phyloP scores from a whole-genome alignment of 1,140 invertebrate genomes.

The Sminthurides bifidus region DNA sequence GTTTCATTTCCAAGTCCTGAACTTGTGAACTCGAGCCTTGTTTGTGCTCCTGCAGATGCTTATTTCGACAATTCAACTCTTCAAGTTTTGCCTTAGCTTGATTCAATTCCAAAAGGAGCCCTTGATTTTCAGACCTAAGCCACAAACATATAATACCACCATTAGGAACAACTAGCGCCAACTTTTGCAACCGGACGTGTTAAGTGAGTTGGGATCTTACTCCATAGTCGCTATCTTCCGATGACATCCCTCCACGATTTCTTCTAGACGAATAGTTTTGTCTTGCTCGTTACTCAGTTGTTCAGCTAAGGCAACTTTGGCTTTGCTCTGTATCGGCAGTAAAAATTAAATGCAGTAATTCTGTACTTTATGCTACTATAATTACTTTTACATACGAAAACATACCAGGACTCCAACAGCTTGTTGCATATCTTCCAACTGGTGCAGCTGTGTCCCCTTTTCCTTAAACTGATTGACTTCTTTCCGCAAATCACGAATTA shows the following conservation, averaged over 20 bases:
- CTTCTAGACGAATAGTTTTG: not conserved
- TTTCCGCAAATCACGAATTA: conserved; percentile 15
- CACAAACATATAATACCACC: not conserved
- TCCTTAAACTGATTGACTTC: conserved; percentile 16
- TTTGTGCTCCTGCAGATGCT: too few species aligned
- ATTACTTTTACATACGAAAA: not conserved
- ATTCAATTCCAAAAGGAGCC: too few species aligned
- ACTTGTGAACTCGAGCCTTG: too few species aligned
- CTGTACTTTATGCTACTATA: not conserved
- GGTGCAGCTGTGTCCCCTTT: not conserved
- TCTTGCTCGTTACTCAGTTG: conserved; percentile 20
- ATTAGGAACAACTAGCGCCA: too few species aligned
- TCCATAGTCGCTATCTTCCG: not conserved
- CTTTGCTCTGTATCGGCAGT: conserved; percentile 17
- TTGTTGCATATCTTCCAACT: not conserved
- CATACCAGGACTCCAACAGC: not conserved
- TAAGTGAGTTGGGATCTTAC: not conserved
- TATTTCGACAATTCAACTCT: too few species aligned
- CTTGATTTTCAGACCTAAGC: too few species aligned
- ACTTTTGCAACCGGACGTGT: not conserved
- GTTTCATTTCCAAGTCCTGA: too few species aligned
- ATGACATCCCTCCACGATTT: not conserved
- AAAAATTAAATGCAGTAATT: not conserved
- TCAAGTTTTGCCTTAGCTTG: not conserved
- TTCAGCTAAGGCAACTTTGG: conserved; percentile 26